phyloP scores from a whole-genome alignment of 1,140 invertebrate species.

The Campoletis sonorensis region DNA sequence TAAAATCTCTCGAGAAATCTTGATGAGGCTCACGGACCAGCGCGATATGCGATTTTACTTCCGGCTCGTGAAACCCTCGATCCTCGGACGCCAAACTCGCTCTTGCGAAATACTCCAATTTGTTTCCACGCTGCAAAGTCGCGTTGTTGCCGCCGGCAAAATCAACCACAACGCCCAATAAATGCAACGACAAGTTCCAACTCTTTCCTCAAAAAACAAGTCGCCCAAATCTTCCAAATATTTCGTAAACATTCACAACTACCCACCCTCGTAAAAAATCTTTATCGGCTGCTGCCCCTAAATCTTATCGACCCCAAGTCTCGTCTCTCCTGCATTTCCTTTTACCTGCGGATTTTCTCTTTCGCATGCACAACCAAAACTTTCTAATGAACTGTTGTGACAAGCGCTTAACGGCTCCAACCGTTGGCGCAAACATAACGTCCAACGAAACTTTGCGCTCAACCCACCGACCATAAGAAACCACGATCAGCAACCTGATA shows the following conservation, averaged over 20 bases:
- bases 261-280: neutral
- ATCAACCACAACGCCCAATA: too few species aligned
- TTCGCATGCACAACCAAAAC: constrained; percentile 17
- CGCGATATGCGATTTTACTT: neutral
- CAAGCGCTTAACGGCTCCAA: constrained; percentile 58
- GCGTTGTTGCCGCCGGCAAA: too few species aligned
- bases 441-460: constrained; percentile 53
- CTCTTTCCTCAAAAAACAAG: too few species aligned
- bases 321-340: neutral
- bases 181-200: too few species aligned
- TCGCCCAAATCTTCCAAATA: too few species aligned
- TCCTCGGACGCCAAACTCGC: neutral
- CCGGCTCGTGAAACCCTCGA: neutral
- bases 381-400: constrained; percentile 64
- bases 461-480: constrained; percentile 49
- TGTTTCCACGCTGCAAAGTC: too few species aligned
- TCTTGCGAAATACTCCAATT: too few species aligned
- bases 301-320: constrained; percentile 27
- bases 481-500: constrained; percentile 13
- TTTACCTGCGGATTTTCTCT: neutral
- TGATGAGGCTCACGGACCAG: constrained; percentile 57
- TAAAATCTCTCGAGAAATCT: constrained; percentile 63
- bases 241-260: too few species aligned
- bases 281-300: neutral
- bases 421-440: constrained; percentile 33